These are phyloP conservation scores for Creontiades dilutus DNA, from an alignment of 2,888 invertebrate genomes.

Conservation along the genomic window DNA sequence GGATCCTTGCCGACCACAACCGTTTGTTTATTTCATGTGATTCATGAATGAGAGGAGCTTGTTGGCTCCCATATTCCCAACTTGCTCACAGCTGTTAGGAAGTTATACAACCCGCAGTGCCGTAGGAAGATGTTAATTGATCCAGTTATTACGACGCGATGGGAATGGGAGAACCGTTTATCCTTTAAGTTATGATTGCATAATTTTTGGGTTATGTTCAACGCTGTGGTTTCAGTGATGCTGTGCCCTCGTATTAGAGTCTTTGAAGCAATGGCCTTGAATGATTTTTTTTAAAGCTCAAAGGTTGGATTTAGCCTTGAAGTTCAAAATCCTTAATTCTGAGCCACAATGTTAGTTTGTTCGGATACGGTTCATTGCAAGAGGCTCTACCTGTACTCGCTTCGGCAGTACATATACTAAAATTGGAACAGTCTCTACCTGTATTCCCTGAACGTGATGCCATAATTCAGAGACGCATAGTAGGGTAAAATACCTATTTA, in stretches of 20 bases:
- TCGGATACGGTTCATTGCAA: no score
- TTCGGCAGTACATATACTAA: no score
- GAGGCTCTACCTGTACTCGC: no score
- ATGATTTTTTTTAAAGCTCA: no score
- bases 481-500: no score
- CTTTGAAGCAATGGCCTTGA: background rate
- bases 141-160: conserved; percentile 53
- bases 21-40: background rate
- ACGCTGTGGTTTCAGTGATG: background rate
- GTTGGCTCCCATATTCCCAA: background rate
- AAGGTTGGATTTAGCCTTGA: no score
- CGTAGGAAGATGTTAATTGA: conserved; percentile 63
- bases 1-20: background rate
- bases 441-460: no score
- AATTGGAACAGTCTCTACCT: no score
- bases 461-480: no score
- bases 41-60: background rate
- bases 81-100: conserved; percentile 50
- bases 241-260: background rate
- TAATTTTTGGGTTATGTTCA: conserved; percentile 36
- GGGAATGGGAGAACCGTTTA: conserved; percentile 54
- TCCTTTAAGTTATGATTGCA: conserved; percentile 1
- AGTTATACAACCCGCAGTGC: conserved; percentile 46
- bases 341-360: no score
- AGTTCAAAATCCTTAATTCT: no score